phyloP scores from a whole-genome alignment of 2,888 invertebrate genomes.

The Chesias legatella region DNA sequence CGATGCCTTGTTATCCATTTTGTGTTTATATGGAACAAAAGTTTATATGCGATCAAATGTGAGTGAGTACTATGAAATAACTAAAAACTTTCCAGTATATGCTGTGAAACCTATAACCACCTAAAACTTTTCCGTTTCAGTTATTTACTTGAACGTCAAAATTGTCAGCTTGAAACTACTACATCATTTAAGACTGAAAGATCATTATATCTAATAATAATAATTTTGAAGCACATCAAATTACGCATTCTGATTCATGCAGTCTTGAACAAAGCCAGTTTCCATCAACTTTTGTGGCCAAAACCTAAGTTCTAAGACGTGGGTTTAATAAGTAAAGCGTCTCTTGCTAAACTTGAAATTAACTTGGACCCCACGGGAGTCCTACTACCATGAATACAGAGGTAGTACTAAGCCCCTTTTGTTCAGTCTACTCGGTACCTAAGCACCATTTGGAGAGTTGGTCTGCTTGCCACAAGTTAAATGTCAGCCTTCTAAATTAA shows the following conservation, averaged over 20 bases:
- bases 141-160: no score
- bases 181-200: no score
- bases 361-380: constrained; percentile 63
- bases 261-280: constrained; percentile 24
- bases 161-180: no score
- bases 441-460: constrained; percentile 31
- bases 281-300: constrained; percentile 51
- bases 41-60: no score
- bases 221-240: not conserved
- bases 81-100: no score
- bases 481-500: constrained; percentile 26
- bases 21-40: no score
- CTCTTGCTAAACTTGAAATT: constrained; percentile 72
- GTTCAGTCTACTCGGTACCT: constrained; percentile 32
- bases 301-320: constrained; percentile 67
- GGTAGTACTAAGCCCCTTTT: constrained; percentile 35
- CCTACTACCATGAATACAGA: constrained; percentile 40
- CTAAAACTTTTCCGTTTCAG: no score
- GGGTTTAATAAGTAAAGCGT: constrained; percentile 69
- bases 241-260: constrained; percentile 10
- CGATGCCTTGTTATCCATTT: no score
- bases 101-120: no score
- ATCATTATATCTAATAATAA: no score
- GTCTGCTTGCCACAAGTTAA: constrained; percentile 23
- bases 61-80: no score